Evolutionary conservation across 2,888 invertebrate genomes (phyloP).

Genomic region (Drosophila neoperkinsi): DNA sequence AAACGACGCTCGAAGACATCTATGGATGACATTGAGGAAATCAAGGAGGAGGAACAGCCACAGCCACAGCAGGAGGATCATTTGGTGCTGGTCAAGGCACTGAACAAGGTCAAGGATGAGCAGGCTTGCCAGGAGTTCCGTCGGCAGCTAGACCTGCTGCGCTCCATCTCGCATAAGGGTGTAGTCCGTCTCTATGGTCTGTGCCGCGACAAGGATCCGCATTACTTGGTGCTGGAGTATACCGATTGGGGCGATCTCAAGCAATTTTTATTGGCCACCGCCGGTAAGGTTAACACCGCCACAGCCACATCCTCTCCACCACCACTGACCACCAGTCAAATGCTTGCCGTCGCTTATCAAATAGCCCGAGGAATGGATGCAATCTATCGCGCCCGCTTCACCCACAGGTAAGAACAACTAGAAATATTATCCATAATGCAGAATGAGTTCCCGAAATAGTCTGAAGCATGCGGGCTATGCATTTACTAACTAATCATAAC

Average conservation of each 20-base stretch:
- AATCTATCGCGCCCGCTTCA: slow-evolving; percentile 90
- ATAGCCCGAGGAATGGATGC: slow-evolving; percentile 93
- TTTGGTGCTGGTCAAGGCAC: slow-evolving; percentile 90
- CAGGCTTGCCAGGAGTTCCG: slow-evolving; percentile 92
- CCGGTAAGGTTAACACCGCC: slow-evolving; percentile 83
- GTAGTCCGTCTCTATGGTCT: slow-evolving; percentile 92
- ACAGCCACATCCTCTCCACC: slow-evolving; percentile 84
- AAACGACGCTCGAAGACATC: slow-evolving; percentile 85
- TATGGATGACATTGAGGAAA: slow-evolving; percentile 85
- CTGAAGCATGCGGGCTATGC: too few species aligned
- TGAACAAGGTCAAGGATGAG: slow-evolving; percentile 92
- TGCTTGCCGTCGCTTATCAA: slow-evolving; percentile 89
- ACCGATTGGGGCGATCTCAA: slow-evolving; percentile 98
- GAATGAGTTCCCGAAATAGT: not conserved
- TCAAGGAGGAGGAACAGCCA: slow-evolving; percentile 79
- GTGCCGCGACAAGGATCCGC: slow-evolving; percentile 93
- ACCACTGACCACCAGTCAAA: slow-evolving; percentile 89
- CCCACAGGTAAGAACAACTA: slow-evolving; percentile 88
- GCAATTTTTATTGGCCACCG: slow-evolving; percentile 91
- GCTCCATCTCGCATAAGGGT: slow-evolving; percentile 92
- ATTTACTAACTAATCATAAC: not conserved
- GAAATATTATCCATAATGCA: not conserved
- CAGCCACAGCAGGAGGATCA: slow-evolving; percentile 55
- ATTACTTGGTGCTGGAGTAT: slow-evolving; percentile 95
- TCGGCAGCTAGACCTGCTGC: slow-evolving; percentile 94